Evolutionary conservation across 2,797 vertebrate species (phyloP).

Genomic region (Remorina albescens): DNA sequence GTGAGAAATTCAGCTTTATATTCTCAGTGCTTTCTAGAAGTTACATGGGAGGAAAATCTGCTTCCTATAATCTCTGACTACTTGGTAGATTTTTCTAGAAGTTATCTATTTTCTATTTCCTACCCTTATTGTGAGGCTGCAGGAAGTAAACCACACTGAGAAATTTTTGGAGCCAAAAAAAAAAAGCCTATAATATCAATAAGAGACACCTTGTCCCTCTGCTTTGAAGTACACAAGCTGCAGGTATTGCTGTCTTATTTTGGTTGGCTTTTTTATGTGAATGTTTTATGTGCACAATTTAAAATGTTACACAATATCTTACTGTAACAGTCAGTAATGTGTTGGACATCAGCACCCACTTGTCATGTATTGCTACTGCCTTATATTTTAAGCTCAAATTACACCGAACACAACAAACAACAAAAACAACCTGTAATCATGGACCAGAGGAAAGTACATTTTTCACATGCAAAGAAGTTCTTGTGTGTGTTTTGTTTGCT

Average conservation of each 20-base stretch:
- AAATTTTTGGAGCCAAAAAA: not conserved
- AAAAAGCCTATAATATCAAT: not conserved
- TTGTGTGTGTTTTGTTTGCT: not conserved
- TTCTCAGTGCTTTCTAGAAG: constrained; percentile 27
- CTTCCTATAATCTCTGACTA: constrained; percentile 15
- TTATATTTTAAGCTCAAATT: too few relatives aligned
- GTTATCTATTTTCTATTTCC: too few relatives aligned
- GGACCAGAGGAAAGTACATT: constrained; percentile 6
- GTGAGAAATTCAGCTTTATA: constrained; percentile 3
- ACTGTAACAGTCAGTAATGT: too few relatives aligned
- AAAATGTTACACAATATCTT: too few relatives aligned
- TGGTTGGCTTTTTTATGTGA: not conserved
- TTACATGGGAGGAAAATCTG: constrained; percentile 11
- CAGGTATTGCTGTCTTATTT: not conserved
- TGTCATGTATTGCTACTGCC: too few relatives aligned
- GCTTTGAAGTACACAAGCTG: not conserved
- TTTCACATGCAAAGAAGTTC: constrained; percentile 8
- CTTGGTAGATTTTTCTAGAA: constrained; percentile 16
- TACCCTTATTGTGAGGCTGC: constrained; percentile 25
- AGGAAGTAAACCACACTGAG: constrained; percentile 2
- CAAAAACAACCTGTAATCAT: not conserved
- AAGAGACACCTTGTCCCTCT: too few relatives aligned
- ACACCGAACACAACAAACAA: too few relatives aligned
- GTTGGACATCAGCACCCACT: too few relatives aligned
- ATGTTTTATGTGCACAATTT: not conserved